Percentiles rank a stretch among this genome's conserved stretches.
Conservation (phyloP, 2,113 vertebrate species). For the Suricata suricatta region DNA sequence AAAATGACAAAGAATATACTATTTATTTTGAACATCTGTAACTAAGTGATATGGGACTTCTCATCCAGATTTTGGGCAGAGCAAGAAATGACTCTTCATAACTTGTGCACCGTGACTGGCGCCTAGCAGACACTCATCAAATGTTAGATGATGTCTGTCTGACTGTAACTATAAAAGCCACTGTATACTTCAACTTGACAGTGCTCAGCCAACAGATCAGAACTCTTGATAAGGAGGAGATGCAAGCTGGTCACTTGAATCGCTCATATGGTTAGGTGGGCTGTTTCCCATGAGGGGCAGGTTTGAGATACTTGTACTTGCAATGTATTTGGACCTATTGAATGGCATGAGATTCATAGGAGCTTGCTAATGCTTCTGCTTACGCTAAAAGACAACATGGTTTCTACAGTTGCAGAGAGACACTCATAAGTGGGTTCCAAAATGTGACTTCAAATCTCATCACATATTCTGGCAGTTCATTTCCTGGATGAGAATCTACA, state of each 20-base stretch:
- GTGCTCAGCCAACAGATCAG: neutral
- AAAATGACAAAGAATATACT: neutral
- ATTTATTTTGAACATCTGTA: neutral
- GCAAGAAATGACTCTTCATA: neutral
- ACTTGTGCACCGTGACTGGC: neutral
- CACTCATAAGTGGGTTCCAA: neutral
- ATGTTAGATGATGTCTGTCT: neutral
- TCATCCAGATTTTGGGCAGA: neutral
- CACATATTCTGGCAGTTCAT: constrained; percentile 46
- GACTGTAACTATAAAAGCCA: neutral
- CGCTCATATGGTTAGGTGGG: neutral
- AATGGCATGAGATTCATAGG: neutral
- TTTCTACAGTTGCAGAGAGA: constrained; percentile 21
- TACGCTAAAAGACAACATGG: neutral
- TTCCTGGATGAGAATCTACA: constrained; percentile 58
- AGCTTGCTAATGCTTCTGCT: constrained; percentile 1
- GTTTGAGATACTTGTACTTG: neutral
- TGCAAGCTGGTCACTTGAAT: neutral
- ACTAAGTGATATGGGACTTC: neutral
- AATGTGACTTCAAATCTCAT: neutral
- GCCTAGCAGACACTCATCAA: neutral
- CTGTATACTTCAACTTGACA: neutral
- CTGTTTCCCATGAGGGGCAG: neutral
- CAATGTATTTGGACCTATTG: neutral
- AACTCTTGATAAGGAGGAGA: neutral